phyloP scores from a whole-genome alignment of 2,113 vertebrate species.

The Lipotes vexillifer region DNA sequence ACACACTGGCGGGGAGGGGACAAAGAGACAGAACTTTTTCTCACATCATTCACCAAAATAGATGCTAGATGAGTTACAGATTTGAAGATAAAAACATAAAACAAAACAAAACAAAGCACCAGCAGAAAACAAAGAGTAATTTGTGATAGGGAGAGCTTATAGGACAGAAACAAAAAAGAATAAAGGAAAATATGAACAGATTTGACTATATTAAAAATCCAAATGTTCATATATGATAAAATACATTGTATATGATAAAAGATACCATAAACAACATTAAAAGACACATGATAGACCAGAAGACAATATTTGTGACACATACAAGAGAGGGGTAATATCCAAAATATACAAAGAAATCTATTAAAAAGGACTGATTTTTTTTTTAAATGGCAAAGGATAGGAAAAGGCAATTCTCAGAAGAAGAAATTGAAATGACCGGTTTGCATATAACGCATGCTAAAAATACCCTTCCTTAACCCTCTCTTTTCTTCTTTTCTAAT shows the following conservation, averaged over 20 bases:
- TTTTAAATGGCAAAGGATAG: neutral
- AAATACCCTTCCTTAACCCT: neutral
- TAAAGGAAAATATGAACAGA: neutral
- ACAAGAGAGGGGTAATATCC: neutral
- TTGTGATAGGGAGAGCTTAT: neutral
- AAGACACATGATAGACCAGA: neutral
- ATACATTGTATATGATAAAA: neutral
- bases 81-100: neutral
- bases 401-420: neutral
- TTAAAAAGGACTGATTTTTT: neutral
- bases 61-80: neutral
- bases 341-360: neutral
- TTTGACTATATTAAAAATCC: neutral
- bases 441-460: neutral
- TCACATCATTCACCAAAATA: neutral
- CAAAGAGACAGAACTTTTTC: neutral
- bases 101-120: neutral
- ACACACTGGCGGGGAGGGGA: neutral
- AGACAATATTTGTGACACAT: neutral
- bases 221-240: neutral
- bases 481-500: neutral
- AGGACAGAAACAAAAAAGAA: neutral
- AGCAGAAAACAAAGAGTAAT: neutral
- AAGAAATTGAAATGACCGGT: neutral
- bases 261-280: neutral